Percentiles rank a stretch among this genome's conserved stretches.
phyloP scores from a whole-genome alignment of 2,797 vertebrate genomes.

The Mormyrops boulengeri region DNA sequence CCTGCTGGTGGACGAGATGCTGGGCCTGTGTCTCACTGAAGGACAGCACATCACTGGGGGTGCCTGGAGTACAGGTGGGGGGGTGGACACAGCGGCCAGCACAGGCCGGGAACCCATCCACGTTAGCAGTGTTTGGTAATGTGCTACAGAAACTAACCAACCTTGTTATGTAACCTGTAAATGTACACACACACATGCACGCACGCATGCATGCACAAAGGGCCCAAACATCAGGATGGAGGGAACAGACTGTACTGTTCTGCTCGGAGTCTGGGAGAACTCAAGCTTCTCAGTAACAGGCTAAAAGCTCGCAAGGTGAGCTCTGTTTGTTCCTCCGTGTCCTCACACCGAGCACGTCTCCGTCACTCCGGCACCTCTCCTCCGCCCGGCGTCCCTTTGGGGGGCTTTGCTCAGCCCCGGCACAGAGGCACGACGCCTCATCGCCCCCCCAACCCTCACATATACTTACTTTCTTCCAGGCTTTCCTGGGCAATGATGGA shows the following conservation, averaged over 20 bases:
- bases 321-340: not conserved
- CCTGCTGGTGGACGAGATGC: slow-evolving; percentile 83
- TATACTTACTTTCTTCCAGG: slow-evolving; percentile 78
- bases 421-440: not conserved
- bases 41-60: slow-evolving; percentile 83
- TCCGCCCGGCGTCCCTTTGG: not conserved
- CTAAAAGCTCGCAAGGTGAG: not conserved
- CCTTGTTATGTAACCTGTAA: not conserved
- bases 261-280: not conserved
- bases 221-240: not conserved
- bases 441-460: not conserved
- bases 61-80: slow-evolving; percentile 59
- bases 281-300: not conserved
- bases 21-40: slow-evolving; percentile 93
- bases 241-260: not conserved
- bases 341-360: not conserved
- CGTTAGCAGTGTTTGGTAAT: not conserved
- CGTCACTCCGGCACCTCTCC: not conserved
- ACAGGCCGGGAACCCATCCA: not conserved
- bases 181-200: not conserved
- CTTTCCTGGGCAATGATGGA: slow-evolving; percentile 89
- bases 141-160: not conserved
- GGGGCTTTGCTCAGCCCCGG: not conserved
- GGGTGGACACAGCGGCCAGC: not conserved
- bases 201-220: not conserved